These are phyloP conservation scores for Echinops telfairi DNA, from an alignment of 2,113 vertebrate genomes.

Conservation along the genomic window DNA sequence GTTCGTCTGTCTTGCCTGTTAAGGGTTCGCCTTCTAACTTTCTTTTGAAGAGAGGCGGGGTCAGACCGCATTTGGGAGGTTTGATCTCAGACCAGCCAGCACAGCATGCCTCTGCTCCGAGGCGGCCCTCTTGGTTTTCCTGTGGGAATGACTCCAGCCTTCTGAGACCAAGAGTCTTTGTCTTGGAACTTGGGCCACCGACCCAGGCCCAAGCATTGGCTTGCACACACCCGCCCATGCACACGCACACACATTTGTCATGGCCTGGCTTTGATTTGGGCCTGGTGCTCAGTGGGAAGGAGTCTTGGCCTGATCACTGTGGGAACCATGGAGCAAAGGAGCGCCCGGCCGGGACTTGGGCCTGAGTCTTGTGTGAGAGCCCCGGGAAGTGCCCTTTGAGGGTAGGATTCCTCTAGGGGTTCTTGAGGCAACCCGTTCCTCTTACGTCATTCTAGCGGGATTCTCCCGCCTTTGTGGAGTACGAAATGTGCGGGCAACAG, in stretches of 20 bases:
- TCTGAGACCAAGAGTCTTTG: neutral
- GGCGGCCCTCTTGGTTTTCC: slow-evolving; percentile 54
- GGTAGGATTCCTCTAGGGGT: neutral
- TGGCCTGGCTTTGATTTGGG: slow-evolving; percentile 20
- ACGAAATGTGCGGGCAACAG: neutral
- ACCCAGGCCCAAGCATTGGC: neutral
- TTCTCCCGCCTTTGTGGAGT: neutral
- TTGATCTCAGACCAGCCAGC: slow-evolving; percentile 78
- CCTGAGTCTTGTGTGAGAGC: neutral
- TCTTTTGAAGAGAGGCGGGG: slow-evolving; percentile 55
- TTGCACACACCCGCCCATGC: neutral
- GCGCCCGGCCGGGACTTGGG: neutral
- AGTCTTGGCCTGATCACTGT: neutral
- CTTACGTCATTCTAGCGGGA: neutral
- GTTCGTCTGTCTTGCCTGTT: slow-evolving; percentile 62
- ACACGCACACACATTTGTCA: neutral
- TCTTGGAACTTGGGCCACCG: slow-evolving; percentile 33
- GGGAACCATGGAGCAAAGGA: neutral
- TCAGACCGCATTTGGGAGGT: slow-evolving; percentile 69
- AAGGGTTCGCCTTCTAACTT: slow-evolving; percentile 64
- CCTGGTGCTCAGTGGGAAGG: slow-evolving; percentile 25
- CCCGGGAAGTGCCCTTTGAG: neutral
- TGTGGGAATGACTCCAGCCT: slow-evolving; percentile 49
- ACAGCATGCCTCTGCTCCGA: neutral
- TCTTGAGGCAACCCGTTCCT: neutral